These are phyloP conservation scores for Diplodus puntazzo DNA, from an alignment of 2,797 vertebrate genomes.

Conservation along the genomic window DNA sequence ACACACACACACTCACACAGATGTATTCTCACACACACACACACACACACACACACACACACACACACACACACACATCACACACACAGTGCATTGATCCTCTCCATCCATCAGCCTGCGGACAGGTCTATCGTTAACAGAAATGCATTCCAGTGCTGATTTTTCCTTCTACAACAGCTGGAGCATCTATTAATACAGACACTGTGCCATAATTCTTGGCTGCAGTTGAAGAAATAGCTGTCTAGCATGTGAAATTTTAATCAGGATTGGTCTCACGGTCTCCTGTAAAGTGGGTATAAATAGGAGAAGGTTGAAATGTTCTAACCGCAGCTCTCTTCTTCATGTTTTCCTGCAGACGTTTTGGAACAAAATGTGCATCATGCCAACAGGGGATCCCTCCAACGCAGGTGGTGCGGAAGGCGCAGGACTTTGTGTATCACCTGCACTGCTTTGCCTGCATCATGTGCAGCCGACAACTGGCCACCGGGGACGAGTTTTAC, in stretches of 20 bases:
- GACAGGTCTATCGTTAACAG: conserved; percentile 75
- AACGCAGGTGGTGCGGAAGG: conserved; percentile 97
- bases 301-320: conserved; percentile 24
- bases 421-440: conserved; percentile 99
- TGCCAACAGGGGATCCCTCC: conserved; percentile 99
- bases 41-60: conserved; percentile 1
- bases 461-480: conserved; percentile 97
- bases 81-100: conserved; percentile 72
- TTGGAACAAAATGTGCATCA: conserved; percentile 98
- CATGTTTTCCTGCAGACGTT: conserved; percentile 86
- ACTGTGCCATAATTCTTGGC: conserved; percentile 62
- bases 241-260: conserved; percentile 66
- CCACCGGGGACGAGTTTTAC: conserved; percentile 98
- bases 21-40: conserved; percentile 37
- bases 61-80: conserved; percentile 34
- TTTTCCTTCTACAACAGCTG: conserved; percentile 67
- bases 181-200: conserved; percentile 66
- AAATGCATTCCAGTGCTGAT: conserved; percentile 74
- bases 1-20: no score
- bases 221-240: conserved; percentile 60
- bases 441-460: conserved; percentile 98
- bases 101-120: conserved; percentile 76
- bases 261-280: conserved; percentile 43
- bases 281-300: conserved; percentile 44
- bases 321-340: conserved; percentile 47